Conservation (phyloP, 2,888 invertebrate genomes). For the Nebria brevicollis region DNA sequence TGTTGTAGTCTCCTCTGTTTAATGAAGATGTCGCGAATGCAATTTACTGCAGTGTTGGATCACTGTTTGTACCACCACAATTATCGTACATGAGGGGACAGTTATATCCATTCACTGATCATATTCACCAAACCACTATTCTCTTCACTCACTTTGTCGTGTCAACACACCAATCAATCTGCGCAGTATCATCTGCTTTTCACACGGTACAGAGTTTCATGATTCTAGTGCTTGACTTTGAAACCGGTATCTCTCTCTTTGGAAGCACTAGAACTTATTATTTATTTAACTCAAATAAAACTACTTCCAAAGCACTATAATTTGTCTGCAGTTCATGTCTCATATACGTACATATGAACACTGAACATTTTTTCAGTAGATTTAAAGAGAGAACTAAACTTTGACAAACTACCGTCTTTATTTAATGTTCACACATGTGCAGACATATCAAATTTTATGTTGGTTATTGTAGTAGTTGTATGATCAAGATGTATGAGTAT, state of each 20-base stretch:
- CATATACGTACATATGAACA: neutral
- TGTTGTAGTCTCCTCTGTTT: constrained; percentile 45
- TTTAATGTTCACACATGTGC: neutral
- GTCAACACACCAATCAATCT: neutral
- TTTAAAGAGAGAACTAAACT: neutral
- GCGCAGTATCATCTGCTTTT: neutral
- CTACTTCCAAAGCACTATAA: neutral
- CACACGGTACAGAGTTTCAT: neutral
- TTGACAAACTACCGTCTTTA: neutral
- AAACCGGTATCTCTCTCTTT: neutral
- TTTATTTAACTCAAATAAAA: neutral
- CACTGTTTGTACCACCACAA: constrained; percentile 38
- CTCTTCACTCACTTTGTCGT: neutral
- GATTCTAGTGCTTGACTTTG: neutral
- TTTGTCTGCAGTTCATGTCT: neutral
- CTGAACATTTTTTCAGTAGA: neutral
- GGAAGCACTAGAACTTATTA: neutral
- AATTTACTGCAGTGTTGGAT: constrained; percentile 44
- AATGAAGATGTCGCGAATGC: constrained; percentile 46
- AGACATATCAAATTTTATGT: neutral
- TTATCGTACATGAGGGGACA: constrained; percentile 43
- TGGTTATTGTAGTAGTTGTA: no score
- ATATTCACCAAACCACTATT: constrained; percentile 2
- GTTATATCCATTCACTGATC: constrained; percentile 9
- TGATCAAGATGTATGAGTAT: no score